These are phyloP conservation scores for Gobionotothen gibberifrons DNA, from an alignment of 2,797 vertebrate species.

Conservation along the genomic window DNA sequence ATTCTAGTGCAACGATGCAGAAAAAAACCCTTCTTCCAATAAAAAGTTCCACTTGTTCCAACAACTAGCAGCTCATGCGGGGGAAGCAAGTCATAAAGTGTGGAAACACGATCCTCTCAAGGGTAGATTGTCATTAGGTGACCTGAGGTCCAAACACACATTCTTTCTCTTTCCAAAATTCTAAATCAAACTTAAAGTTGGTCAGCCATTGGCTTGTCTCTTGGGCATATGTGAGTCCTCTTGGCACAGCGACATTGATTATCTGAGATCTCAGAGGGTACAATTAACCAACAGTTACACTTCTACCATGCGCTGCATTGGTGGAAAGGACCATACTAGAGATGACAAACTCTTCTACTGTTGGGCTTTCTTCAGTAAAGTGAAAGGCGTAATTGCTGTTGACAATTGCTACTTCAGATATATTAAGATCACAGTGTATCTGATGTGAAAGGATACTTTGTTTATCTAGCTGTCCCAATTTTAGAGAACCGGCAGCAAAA, in stretches of 20 bases:
- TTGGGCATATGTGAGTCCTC: not conserved
- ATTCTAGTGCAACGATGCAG: too few species aligned
- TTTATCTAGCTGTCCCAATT: not conserved
- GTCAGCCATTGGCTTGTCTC: too few species aligned
- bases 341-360: too few species aligned
- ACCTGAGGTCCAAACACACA: not conserved
- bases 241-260: slow-evolving; percentile 7
- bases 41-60: too few species aligned
- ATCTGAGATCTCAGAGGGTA: slow-evolving; percentile 23
- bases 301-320: slow-evolving; percentile 7
- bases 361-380: not conserved
- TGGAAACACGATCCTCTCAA: too few species aligned
- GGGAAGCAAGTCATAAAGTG: too few species aligned
- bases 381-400: not conserved
- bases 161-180: too few species aligned
- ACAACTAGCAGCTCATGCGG: too few species aligned
- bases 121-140: not conserved
- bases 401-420: not conserved
- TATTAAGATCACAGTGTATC: not conserved
- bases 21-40: too few species aligned
- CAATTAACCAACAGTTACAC: slow-evolving; percentile 26
- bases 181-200: too few species aligned
- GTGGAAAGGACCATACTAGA: slow-evolving; percentile 14
- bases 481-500: not conserved
- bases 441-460: not conserved